Evolutionary conservation across 2,888 invertebrate genomes (phyloP).

Genomic region (Andrena fulva): DNA sequence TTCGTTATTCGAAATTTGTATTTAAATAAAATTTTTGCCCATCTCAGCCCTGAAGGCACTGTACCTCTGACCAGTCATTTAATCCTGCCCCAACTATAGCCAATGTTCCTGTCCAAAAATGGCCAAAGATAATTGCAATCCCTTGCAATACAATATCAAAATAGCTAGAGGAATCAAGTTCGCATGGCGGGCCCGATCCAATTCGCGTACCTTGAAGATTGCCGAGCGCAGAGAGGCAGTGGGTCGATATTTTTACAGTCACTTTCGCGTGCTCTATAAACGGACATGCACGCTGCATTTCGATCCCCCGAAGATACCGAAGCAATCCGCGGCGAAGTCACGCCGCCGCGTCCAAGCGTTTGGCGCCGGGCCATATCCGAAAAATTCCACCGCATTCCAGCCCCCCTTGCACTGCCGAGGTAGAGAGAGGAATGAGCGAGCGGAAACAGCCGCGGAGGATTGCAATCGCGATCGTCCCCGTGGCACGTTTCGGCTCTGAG

Average conservation of each 20-base stretch:
- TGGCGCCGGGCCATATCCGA: conserved; percentile 57
- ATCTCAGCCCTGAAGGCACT: no score
- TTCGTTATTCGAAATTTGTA: no score
- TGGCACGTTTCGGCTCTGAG: conserved; percentile 33
- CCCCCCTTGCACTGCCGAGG: conserved; percentile 3
- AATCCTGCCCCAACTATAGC: no score
- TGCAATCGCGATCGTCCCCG: conserved; percentile 39
- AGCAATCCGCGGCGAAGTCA: conserved; percentile 45
- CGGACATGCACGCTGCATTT: background rate
- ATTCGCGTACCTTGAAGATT: background rate
- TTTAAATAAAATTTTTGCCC: no score
- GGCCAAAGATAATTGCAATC: no score
- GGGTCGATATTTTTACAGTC: background rate
- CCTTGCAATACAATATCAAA: background rate
- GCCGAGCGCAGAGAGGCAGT: background rate
- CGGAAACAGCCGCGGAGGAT: conserved; percentile 12
- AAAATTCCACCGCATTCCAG: conserved; percentile 43
- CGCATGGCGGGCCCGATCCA: background rate
- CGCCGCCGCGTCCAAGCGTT: conserved; percentile 24
- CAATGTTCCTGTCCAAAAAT: no score
- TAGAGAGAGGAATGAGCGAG: conserved; percentile 5
- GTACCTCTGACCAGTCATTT: no score
- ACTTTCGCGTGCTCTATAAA: background rate
- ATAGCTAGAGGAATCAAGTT: background rate
- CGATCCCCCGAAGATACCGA: conserved; percentile 37